Conservation (phyloP, 1,140 invertebrate genomes). For the Pinna nobilis region DNA sequence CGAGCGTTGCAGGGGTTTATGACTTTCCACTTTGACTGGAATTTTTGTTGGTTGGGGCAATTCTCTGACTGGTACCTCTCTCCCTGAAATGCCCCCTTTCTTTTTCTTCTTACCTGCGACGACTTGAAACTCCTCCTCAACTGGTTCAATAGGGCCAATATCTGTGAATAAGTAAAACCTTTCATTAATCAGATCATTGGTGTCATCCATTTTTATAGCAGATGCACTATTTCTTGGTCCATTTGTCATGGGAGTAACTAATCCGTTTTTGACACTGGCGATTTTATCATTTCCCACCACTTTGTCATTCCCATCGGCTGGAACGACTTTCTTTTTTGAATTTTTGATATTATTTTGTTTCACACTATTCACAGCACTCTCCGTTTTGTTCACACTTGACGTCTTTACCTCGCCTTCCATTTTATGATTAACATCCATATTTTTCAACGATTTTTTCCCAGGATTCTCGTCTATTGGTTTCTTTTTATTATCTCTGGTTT, state of each 20-base stretch:
- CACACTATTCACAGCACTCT: slow-evolving; percentile 30
- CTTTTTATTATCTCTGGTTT: too few relatives aligned
- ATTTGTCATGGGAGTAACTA: neutral
- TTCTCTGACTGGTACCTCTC: slow-evolving; percentile 19
- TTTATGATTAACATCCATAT: slow-evolving; percentile 25
- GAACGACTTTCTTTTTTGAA: slow-evolving; percentile 11
- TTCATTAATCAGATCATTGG: slow-evolving; percentile 24
- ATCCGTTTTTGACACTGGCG: neutral
- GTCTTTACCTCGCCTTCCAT: slow-evolving; percentile 10
- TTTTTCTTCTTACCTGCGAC: slow-evolving; percentile 63
- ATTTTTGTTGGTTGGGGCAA: slow-evolving; percentile 2
- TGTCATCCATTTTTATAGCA: slow-evolving; percentile 21
- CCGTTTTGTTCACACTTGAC: neutral
- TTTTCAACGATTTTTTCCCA: slow-evolving; percentile 19
- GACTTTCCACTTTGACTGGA: slow-evolving; percentile 9
- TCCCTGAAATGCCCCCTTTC: neutral
- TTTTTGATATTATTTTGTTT: slow-evolving; percentile 52
- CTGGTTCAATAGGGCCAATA: slow-evolving; percentile 41
- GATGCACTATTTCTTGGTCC: slow-evolving; percentile 13
- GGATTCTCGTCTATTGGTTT: slow-evolving; percentile 23
- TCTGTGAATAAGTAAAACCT: slow-evolving; percentile 60
- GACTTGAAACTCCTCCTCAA: slow-evolving; percentile 57
- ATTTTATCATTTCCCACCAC: slow-evolving; percentile 14
- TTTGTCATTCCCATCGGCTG: neutral
- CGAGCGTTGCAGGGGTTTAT: slow-evolving; percentile 32